Evolutionary conservation across 1,140 invertebrate genomes (phyloP), one percentile per base, ranked within the genome.

Genomic region (Coenobita brevimanus): DNA sequence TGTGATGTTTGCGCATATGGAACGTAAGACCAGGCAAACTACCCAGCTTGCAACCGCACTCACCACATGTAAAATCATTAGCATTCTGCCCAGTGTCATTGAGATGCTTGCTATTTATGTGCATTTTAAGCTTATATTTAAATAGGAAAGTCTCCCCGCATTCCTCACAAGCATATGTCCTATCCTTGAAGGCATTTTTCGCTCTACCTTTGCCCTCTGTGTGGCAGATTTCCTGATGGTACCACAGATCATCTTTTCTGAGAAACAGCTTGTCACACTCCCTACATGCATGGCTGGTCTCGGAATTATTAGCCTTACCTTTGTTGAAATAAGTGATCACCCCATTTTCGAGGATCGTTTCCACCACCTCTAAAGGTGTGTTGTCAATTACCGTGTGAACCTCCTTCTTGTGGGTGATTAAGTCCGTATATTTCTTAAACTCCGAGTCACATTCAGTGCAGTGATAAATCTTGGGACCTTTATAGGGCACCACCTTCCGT

Each of bases 281-380:
- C 46, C 88, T 46, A 50, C 90, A 90, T 21, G 86, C 87, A 80
- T 90, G 90, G 43, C 90, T 89, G 3, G 90, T 90, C 27, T 86
- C 90, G 1, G 88, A 87, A 73, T 89, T 90, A 71, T 90, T 90
- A 69, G 90, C 90, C 73, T 90, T 90, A 54, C 88, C 90, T 71
- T 90, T 90, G 75, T 90, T 90, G 69, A 90, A 90, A 57, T 90
- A 90, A 75, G 90, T 90, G n/a, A 90, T 89, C 17, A 90, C 79
- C 24, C 90, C 90, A 78, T 86, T 89, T 67, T 90, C 90, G 3
- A 90, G 73, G n/a, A 90, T 62, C n/a, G 90, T 90, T 46, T 90
- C 90, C 46, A 86, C 83, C 38, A 90, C 90, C 60, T 90, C 90
- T 30, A 90, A 64, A 83, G 83, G 82, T 36, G 86, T 90, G 38